These are phyloP conservation scores for Caenorhabditis sp. DNA, from an alignment of 2,888 invertebrate genomes.

Conservation along the genomic window DNA sequence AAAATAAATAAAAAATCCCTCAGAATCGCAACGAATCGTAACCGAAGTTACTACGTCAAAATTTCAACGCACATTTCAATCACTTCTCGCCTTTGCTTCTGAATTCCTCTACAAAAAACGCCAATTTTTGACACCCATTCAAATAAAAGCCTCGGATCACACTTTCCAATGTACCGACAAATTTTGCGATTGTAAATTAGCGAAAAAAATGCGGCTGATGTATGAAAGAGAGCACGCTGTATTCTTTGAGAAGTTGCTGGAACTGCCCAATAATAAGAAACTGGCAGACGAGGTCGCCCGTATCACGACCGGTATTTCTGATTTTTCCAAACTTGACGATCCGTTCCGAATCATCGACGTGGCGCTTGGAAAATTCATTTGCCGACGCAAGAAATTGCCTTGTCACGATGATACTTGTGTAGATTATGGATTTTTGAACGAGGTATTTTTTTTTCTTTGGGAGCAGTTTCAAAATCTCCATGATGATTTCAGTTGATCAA, in stretches of 20 bases:
- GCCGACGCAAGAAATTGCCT: conserved; percentile 28
- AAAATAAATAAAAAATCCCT: conserved; percentile 2
- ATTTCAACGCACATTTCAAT: conserved; percentile 89
- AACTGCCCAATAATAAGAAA: not conserved
- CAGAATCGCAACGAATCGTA: conserved; percentile 28
- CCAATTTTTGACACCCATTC: conserved; percentile 17
- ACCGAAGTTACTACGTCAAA: conserved; percentile 77
- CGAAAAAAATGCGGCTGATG: conserved; percentile 24
- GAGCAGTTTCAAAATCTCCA: not conserved
- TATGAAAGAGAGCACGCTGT: conserved; percentile 14
- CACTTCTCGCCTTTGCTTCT: conserved; percentile 83
- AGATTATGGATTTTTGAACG: conserved; percentile 30
- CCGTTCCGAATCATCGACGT: conserved; percentile 44
- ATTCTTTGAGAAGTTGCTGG: not conserved
- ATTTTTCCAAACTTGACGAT: conserved; percentile 15
- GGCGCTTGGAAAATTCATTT: conserved; percentile 28
- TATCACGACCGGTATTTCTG: not conserved
- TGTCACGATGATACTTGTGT: conserved; percentile 28
- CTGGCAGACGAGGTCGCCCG: conserved; percentile 18
- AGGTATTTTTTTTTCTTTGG: conserved; percentile 1
- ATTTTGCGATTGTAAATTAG: conserved; percentile 35
- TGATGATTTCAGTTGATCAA: conserved; percentile 36
- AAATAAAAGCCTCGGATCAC: conserved; percentile 37
- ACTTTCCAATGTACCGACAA: conserved; percentile 48
- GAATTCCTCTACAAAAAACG: conserved; percentile 75